Conservation (phyloP, 1,140 invertebrate species). For the Leptinotarsa lineolata region DNA sequence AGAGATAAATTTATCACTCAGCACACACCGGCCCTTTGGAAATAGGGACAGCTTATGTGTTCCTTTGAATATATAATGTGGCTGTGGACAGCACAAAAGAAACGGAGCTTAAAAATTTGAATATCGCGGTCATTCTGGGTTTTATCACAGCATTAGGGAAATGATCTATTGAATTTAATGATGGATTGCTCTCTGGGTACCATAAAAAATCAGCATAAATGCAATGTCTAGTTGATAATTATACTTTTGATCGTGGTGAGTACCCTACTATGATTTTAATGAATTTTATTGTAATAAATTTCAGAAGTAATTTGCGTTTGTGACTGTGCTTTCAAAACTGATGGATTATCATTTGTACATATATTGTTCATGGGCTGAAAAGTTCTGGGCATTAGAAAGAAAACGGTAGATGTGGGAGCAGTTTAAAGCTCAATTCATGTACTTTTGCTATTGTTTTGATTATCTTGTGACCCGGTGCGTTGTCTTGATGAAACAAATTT, state of each 20-base stretch:
- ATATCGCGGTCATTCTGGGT: constrained; percentile 56
- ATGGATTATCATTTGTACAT: no score
- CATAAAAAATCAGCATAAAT: not conserved
- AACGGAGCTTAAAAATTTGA: constrained; percentile 56
- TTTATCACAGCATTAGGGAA: constrained; percentile 54
- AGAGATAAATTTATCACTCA: constrained; percentile 16
- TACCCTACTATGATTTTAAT: not conserved
- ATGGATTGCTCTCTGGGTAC: constrained; percentile 45
- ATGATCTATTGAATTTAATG: constrained; percentile 50
- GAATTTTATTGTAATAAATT: not conserved
- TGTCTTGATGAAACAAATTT: no score
- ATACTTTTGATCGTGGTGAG: not conserved
- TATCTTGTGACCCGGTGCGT: no score
- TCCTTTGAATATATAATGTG: constrained; percentile 49
- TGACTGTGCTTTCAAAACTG: no score
- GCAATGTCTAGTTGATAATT: no score
- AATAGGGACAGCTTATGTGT: constrained; percentile 42
- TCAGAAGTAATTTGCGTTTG: no score
- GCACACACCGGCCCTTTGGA: constrained; percentile 26
- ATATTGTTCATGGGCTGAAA: no score
- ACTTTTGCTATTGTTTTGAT: no score
- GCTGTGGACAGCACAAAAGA: constrained; percentile 53
- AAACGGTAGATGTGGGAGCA: no score
- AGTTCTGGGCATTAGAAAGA: no score
- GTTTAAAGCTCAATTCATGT: no score